A percentile compares a stretch with the other conserved stretches of the same genome.
Conservation (phyloP, 2,797 vertebrate genomes). For the Tiaroga cobitis region DNA sequence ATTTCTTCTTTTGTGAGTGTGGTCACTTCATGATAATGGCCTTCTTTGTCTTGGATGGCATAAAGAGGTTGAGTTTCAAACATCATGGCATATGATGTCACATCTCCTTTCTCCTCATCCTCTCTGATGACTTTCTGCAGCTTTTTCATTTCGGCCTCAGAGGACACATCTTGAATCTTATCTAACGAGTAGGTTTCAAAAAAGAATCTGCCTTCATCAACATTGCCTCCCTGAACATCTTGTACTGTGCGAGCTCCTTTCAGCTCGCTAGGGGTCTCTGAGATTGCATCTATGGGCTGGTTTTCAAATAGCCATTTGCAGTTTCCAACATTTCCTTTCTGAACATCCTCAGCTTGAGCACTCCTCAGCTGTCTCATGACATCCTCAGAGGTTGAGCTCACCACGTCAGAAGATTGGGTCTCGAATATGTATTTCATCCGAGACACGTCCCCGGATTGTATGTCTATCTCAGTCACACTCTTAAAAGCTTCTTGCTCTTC, state of each 20-base stretch:
- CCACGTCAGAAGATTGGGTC: constrained; percentile 85
- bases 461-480: constrained; percentile 82
- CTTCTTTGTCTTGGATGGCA: constrained; percentile 91
- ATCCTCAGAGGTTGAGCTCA: constrained; percentile 86
- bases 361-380: constrained; percentile 83
- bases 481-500: constrained; percentile 79
- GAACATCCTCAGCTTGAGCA: constrained; percentile 84
- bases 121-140: constrained; percentile 75
- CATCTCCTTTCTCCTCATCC: constrained; percentile 85
- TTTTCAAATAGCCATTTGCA: constrained; percentile 94
- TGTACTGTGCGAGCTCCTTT: constrained; percentile 76
- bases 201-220: constrained; percentile 87
- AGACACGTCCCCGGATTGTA: constrained; percentile 89
- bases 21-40: constrained; percentile 91
- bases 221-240: constrained; percentile 88
- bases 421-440: constrained; percentile 91
- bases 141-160: constrained; percentile 67
- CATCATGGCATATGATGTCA: constrained; percentile 89
- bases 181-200: constrained; percentile 91
- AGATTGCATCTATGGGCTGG: constrained; percentile 83
- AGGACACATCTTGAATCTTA: constrained; percentile 83
- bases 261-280: constrained; percentile 72
- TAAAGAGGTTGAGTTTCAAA: constrained; percentile 94
- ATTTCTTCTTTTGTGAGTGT: constrained; percentile 92
- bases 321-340: constrained; percentile 87